phyloP scores from a whole-genome alignment of 2,888 invertebrate genomes.

The Pterostichus niger region DNA sequence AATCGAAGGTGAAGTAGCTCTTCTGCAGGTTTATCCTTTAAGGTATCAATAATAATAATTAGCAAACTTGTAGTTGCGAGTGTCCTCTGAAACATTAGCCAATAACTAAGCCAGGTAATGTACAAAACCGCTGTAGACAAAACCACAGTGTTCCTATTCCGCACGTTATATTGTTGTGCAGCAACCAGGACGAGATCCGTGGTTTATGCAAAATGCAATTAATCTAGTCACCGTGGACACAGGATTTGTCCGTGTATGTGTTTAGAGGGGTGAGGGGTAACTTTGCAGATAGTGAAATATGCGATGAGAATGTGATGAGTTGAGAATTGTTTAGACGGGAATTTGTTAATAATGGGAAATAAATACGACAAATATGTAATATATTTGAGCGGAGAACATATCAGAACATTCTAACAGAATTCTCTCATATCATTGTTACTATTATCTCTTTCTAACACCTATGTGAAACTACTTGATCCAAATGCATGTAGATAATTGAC shows the following conservation, averaged over 20 bases:
- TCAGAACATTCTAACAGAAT: no score
- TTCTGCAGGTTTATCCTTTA: no score
- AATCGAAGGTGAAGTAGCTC: no score
- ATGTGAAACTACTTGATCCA: no score
- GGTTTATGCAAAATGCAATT: conserved; percentile 57
- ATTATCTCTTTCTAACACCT: no score
- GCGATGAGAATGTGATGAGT: conserved; percentile 30
- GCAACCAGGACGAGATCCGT: conserved; percentile 20
- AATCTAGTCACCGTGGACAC: conserved; percentile 35
- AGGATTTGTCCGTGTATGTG: conserved; percentile 26
- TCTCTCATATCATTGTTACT: no score
- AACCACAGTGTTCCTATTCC: conserved; percentile 4
- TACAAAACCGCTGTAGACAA: not conserved
- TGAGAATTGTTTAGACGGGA: conserved; percentile 15
- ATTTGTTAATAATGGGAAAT: no score
- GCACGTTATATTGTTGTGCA: not conserved
- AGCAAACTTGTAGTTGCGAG: not conserved
- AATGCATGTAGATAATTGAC: no score
- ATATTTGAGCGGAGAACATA: no score
- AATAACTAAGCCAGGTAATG: not conserved
- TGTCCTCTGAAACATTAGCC: not conserved
- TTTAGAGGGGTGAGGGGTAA: not conserved
- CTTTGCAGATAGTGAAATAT: conserved; percentile 8
- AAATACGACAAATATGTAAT: no score
- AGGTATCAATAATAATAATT: no score